Conservation (phyloP, 2,888 invertebrate genomes). For the Cataglyphis rosenhaueri region DNA sequence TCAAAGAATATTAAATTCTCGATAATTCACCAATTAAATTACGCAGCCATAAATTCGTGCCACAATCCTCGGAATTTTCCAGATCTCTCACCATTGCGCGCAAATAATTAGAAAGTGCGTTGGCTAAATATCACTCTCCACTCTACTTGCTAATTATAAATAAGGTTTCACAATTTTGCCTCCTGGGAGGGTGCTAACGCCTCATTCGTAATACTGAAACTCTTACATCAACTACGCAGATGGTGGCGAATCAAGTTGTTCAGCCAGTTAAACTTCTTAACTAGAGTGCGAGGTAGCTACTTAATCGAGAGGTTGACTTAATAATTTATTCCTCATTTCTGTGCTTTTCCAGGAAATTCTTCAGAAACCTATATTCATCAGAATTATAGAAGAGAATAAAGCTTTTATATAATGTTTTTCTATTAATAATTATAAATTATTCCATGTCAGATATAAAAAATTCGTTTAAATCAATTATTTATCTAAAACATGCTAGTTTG, state of each 20-base stretch:
- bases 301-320: conserved; percentile 52
- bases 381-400: background rate
- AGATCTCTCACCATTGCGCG: background rate
- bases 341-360: background rate
- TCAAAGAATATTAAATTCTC: background rate
- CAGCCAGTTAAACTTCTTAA: conserved; percentile 72
- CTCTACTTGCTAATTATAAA: conserved; percentile 36
- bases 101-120: conserved; percentile 32
- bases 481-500: background rate
- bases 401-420: background rate
- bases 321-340: conserved; percentile 54
- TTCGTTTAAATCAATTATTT: background rate
- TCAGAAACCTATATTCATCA: background rate
- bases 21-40: conserved; percentile 24
- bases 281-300: conserved; percentile 55
- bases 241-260: conserved; percentile 60
- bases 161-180: conserved; percentile 48
- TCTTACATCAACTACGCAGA: conserved; percentile 35
- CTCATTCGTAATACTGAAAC: conserved; percentile 31
- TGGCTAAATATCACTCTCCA: conserved; percentile 42
- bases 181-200: background rate
- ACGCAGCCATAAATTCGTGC: conserved; percentile 14
- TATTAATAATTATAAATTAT: background rate
- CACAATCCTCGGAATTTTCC: background rate
- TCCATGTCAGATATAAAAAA: background rate